These are phyloP conservation scores for Agrypnus murinus DNA, from an alignment of 2,888 invertebrate species.

Conservation along the genomic window DNA sequence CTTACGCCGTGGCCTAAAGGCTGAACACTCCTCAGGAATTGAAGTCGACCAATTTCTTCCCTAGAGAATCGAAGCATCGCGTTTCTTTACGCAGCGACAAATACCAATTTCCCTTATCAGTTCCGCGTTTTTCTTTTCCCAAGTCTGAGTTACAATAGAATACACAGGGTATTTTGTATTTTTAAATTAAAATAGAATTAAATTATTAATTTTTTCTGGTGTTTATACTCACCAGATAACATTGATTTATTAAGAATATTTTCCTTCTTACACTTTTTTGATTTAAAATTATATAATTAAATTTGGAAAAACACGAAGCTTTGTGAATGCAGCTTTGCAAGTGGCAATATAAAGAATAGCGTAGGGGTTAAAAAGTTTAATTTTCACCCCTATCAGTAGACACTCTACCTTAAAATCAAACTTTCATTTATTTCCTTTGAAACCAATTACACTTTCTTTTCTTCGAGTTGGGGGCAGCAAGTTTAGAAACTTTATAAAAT, in stretches of 20 bases:
- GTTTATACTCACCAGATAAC: too few relatives aligned
- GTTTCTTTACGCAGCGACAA: constrained; percentile 64
- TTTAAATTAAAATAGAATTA: constrained; percentile 3
- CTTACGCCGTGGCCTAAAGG: constrained; percentile 44
- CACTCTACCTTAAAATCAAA: constrained; percentile 32
- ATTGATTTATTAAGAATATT: too few relatives aligned
- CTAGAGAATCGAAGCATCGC: constrained; percentile 66
- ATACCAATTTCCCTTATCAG: constrained; percentile 69
- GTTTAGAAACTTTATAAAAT: too few relatives aligned
- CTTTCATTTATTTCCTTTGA: constrained; percentile 18
- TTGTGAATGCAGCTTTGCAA: constrained; percentile 34
- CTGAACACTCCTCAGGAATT: constrained; percentile 55
- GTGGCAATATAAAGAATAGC: constrained; percentile 32
- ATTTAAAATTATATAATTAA: too few relatives aligned
- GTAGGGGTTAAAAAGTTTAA: constrained; percentile 41
- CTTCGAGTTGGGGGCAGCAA: too few relatives aligned
- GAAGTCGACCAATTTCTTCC: constrained; percentile 65
- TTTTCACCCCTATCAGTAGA: constrained; percentile 35
- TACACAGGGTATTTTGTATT: not conserved
- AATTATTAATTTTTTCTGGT: constrained; percentile 19
- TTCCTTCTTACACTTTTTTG: too few relatives aligned
- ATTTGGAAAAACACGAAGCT: too few relatives aligned
- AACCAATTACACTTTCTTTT: too few relatives aligned
- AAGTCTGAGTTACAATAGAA: constrained; percentile 26
- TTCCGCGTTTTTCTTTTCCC: constrained; percentile 51